phyloP scores from a whole-genome alignment of 2,888 invertebrate genomes.

The Perdita meconis region DNA sequence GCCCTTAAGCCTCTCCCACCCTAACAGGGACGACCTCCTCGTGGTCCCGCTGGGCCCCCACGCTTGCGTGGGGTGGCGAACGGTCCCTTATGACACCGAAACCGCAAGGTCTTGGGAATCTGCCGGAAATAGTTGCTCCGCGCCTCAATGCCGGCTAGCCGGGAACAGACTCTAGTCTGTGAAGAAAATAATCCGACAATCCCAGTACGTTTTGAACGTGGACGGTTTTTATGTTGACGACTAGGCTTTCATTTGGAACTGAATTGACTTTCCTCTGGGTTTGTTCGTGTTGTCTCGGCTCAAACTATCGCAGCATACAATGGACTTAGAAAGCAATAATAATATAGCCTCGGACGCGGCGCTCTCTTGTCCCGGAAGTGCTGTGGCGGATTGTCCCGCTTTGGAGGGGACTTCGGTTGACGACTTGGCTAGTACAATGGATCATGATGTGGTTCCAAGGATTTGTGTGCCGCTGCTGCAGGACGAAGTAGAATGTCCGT shows the following conservation, averaged over 20 bases:
- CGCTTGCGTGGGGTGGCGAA: background rate
- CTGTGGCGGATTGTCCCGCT: constrained; percentile 1
- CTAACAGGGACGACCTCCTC: constrained; percentile 4
- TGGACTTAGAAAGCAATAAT: background rate
- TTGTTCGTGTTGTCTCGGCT: background rate
- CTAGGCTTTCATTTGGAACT: background rate
- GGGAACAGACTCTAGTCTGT: no score
- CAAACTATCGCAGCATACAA: background rate
- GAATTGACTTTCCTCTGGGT: background rate
- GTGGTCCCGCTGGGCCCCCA: background rate
- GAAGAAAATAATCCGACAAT: no score
- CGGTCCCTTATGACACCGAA: background rate
- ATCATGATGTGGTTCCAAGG: background rate
- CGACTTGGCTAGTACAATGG: accelerated
- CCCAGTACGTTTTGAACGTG: no score
- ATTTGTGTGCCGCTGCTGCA: background rate
- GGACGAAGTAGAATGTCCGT: background rate
- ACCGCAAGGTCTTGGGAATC: background rate
- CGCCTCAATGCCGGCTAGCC: no score
- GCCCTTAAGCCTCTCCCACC: background rate
- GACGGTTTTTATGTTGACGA: no score
- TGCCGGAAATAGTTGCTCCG: no score
- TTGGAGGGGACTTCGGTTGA: background rate
- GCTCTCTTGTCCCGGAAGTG: background rate
- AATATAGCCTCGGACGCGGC: background rate